Conservation (phyloP, 1,140 invertebrate species). For the Plutomurus gul region DNA sequence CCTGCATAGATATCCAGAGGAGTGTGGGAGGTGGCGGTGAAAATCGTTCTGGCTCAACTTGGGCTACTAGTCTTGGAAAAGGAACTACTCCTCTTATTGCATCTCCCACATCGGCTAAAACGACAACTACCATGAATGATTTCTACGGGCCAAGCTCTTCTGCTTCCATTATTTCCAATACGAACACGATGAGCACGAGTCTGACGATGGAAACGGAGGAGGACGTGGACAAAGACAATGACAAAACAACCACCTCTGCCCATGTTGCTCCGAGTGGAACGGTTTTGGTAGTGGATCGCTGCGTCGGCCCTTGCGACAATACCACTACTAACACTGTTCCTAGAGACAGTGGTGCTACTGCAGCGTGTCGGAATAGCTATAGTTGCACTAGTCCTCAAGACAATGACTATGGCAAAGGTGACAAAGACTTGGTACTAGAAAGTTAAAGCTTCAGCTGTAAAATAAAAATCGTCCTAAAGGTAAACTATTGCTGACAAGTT, state of each 20-base stretch:
- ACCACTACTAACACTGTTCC: background rate
- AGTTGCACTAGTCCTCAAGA: background rate
- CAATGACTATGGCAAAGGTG: conserved; percentile 2
- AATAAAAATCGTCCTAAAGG: conserved; percentile 22
- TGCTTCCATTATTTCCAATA: background rate
- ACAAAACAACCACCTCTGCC: background rate
- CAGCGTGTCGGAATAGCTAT: background rate
- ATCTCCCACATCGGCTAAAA: background rate
- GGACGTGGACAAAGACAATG: background rate
- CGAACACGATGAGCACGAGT: background rate
- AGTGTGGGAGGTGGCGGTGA: background rate
- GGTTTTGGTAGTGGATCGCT: background rate
- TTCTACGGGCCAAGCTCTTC: conserved; percentile 10
- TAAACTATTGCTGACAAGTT: conserved; percentile 29
- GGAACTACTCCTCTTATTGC: background rate
- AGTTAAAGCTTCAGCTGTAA: background rate
- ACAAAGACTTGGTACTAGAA: conserved; percentile 6
- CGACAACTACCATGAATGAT: background rate
- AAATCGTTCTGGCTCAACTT: background rate
- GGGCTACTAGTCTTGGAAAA: background rate
- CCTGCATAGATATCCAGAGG: background rate
- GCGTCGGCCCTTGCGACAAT: background rate
- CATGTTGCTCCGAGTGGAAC: background rate
- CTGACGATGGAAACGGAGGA: background rate
- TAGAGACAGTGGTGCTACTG: background rate